A percentile compares a stretch with the other conserved stretches of the same genome.
Conservation (phyloP, 1,140 invertebrate genomes). For the Dendroctonus ponderosae region DNA sequence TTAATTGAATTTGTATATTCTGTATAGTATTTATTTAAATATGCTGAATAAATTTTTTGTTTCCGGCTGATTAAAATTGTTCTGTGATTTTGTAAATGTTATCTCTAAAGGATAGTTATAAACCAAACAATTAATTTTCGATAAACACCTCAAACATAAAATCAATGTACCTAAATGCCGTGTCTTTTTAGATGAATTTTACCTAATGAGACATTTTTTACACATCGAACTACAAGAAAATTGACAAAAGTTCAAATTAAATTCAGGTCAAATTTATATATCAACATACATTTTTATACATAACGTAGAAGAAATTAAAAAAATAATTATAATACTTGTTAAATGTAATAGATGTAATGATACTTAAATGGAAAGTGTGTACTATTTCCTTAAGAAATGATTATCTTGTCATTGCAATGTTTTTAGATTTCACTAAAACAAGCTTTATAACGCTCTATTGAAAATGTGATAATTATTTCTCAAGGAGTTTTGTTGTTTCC, state of each 20-base stretch:
- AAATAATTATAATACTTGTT: constrained; percentile 16
- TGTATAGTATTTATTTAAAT: constrained; percentile 34
- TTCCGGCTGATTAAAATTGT: constrained; percentile 15
- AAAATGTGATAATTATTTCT: too few species aligned
- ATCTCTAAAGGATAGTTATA: constrained; percentile 9
- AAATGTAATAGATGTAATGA: constrained; percentile 20
- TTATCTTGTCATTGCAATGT: too few species aligned
- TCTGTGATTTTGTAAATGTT: constrained; percentile 26
- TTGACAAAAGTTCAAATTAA: constrained; percentile 21
- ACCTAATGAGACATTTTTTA: not conserved
- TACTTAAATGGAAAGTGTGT: constrained; percentile 9
- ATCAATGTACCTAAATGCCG: constrained; percentile 28
- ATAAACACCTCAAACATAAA: constrained; percentile 13
- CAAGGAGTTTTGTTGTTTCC: too few species aligned
- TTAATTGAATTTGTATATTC: constrained; percentile 21
- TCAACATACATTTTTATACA: constrained; percentile 20
- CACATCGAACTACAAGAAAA: too few species aligned
- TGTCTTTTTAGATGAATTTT: constrained; percentile 27
- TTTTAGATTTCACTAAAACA: too few species aligned
- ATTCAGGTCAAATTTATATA: constrained; percentile 23
- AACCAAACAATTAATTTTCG: not conserved
- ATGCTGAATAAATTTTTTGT: constrained; percentile 15
- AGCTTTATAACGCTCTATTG: too few species aligned
- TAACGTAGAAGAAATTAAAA: constrained; percentile 12
- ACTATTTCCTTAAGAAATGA: too few species aligned